Evolutionary conservation across 2,797 vertebrate species (phyloP).

Genomic region (Ataeniobius toweri): DNA sequence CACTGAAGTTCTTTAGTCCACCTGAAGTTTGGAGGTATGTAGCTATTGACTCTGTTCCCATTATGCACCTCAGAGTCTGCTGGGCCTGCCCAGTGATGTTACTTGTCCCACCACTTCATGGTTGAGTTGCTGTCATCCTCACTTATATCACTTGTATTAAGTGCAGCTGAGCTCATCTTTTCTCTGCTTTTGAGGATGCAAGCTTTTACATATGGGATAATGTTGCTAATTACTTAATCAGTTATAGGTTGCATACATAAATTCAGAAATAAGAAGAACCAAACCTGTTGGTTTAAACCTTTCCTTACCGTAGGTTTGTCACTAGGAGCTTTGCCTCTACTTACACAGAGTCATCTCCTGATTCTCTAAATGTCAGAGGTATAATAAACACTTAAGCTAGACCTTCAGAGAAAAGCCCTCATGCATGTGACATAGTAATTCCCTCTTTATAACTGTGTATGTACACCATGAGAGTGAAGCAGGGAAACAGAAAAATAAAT

Average conservation of each 20-base stretch:
- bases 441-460: conserved; percentile 41
- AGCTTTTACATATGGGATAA: not conserved
- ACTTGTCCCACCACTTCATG: no score
- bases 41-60: no score
- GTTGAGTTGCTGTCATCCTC: no score
- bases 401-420: conserved; percentile 18
- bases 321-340: conserved; percentile 11
- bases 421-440: conserved; percentile 36
- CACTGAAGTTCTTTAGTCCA: no score
- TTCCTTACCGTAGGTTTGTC: conserved; percentile 16
- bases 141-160: no score
- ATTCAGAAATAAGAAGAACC: not conserved
- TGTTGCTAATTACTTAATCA: not conserved
- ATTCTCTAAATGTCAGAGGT: conserved; percentile 32
- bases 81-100: no score
- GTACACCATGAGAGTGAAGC: conserved; percentile 19
- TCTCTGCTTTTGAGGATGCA: not conserved
- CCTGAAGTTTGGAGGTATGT: no score
- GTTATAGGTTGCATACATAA: no score
- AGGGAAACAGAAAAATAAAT: conserved; percentile 34
- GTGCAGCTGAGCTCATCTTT: not conserved
- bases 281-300: not conserved
- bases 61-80: no score
- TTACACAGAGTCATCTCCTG: conserved; percentile 7
- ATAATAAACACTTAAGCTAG: conserved; percentile 27